Conservation (phyloP, 2,888 invertebrate species). For the Argyresthia goedartella region DNA sequence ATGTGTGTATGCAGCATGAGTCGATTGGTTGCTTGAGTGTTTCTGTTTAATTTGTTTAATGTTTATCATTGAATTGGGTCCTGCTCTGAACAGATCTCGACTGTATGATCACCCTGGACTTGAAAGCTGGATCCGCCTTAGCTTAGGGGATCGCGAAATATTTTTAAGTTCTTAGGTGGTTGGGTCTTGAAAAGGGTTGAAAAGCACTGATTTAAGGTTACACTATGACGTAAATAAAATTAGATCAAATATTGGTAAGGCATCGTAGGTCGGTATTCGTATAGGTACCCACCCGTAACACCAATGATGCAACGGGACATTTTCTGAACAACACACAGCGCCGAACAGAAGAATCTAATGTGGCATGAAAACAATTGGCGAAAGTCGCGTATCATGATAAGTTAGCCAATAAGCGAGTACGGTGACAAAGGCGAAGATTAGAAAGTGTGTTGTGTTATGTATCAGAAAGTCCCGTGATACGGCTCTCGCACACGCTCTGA, state of each 20-base stretch:
- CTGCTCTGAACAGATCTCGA: no score
- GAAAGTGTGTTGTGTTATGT: conserved; percentile 65
- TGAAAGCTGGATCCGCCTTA: no score
- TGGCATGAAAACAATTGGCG: conserved; percentile 69
- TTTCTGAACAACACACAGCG: conserved; percentile 34
- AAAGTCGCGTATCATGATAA: conserved; percentile 56
- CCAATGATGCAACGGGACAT: conserved; percentile 26
- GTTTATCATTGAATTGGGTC: no score
- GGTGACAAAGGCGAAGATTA: conserved; percentile 68
- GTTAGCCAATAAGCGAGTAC: conserved; percentile 57
- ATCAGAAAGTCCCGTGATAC: conserved; percentile 58
- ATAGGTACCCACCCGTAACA: background rate
- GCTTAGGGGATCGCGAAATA: no score
- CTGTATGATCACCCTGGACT: no score
- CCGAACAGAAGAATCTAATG: conserved; percentile 53
- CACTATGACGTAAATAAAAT: background rate
- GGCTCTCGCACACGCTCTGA: conserved; percentile 58
- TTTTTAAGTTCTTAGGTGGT: no score
- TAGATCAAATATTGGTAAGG: background rate
- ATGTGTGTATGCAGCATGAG: no score
- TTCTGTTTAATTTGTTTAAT: no score
- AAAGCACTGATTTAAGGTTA: no score
- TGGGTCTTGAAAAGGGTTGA: no score
- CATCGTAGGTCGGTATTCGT: background rate
- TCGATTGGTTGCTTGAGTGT: no score